These are phyloP conservation scores for Campoplex capitator DNA, from an alignment of 2,888 invertebrate species.

Conservation along the genomic window DNA sequence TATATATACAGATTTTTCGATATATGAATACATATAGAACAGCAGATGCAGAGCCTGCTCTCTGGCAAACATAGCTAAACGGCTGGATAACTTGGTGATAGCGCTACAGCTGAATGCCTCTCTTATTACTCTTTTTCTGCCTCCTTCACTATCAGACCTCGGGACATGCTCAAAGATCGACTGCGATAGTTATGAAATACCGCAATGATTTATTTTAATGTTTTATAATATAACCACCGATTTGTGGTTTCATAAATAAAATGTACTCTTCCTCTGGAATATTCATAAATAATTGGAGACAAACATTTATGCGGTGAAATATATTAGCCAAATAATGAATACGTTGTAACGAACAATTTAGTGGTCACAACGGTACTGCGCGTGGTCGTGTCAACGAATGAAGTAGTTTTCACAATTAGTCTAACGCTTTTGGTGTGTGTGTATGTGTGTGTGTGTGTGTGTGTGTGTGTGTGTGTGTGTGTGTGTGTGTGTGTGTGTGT, in stretches of 20 bases:
- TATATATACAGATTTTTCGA: neutral
- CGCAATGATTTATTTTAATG: slow-evolving; percentile 56
- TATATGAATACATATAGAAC: slow-evolving; percentile 27
- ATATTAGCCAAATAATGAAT: slow-evolving; percentile 2
- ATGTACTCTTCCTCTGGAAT: neutral
- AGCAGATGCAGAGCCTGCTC: slow-evolving; percentile 61
- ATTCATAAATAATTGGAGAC: neutral
- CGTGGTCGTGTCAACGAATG: neutral
- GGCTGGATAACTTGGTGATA: slow-evolving; percentile 56
- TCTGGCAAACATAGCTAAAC: slow-evolving; percentile 54
- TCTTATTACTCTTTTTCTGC: slow-evolving; percentile 39
- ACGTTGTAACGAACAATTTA: neutral
- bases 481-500: too few relatives aligned
- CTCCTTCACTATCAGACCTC: slow-evolving; percentile 24
- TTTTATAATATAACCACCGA: slow-evolving; percentile 18
- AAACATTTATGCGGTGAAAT: neutral
- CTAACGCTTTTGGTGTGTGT: neutral
- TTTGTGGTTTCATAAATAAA: slow-evolving; percentile 32
- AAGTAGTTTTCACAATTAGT: neutral
- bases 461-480: too few relatives aligned
- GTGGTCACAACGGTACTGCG: neutral
- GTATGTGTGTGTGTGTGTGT: too few relatives aligned
- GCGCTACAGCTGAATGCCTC: slow-evolving; percentile 44
- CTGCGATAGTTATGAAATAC: slow-evolving; percentile 47
- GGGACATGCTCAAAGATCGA: slow-evolving; percentile 48